Conservation (phyloP, 2,797 vertebrate genomes). For the Rhincodon typus region DNA sequence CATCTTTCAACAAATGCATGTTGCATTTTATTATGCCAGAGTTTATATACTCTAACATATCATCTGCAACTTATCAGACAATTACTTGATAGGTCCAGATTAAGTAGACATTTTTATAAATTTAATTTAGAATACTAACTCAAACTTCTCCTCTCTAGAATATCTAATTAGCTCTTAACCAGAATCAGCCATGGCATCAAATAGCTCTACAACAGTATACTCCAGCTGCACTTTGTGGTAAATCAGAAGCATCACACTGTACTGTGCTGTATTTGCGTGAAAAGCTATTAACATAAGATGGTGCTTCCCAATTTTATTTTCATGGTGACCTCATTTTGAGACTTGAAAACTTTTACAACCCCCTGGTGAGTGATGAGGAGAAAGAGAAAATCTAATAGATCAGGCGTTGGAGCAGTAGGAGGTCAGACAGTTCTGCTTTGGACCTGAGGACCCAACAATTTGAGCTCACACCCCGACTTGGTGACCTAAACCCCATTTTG, state of each 20-base stretch:
- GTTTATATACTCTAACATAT: not conserved
- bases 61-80: not conserved
- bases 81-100: not conserved
- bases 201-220: not conserved
- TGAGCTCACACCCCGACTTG: too few species aligned
- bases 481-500: too few species aligned
- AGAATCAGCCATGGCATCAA: not conserved
- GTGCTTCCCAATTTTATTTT: too few species aligned
- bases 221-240: not conserved
- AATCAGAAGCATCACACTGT: not conserved
- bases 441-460: too few species aligned
- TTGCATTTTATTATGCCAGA: conserved; percentile 1
- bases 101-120: not conserved
- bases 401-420: too few species aligned
- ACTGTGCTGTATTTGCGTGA: not conserved
- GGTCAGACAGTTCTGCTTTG: too few species aligned
- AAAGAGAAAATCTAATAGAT: too few species aligned
- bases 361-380: too few species aligned
- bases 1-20: not conserved
- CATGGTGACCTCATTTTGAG: too few species aligned
- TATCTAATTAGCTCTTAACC: not conserved
- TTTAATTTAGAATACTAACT: not conserved
- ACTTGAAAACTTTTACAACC: too few species aligned
- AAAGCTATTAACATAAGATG: not conserved
- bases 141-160: not conserved